Evolutionary conservation across 2,113 vertebrate species (phyloP), one percentile per base, ranked within the genome.

Genomic region (Pelobates fuscus): DNA sequence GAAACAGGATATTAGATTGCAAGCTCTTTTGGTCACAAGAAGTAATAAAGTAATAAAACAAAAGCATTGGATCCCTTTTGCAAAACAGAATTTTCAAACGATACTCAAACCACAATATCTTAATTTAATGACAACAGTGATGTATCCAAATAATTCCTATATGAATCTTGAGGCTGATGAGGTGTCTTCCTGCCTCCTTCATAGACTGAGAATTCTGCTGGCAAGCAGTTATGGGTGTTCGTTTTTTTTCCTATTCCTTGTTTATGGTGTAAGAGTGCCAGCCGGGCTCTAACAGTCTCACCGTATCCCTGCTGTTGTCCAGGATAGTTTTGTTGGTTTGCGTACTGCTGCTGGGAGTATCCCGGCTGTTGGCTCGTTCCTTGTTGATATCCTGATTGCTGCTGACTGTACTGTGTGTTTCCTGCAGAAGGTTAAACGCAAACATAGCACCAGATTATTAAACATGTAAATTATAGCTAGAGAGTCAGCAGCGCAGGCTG

Each of bases 321-420:
- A 0, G 93, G 88, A 77, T 97, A 98, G 83, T 94, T 91, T 82
- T 95, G 93, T 70, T 97, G 96, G 78, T 91, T 94, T 67, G 95
- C 89, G 79, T 95, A 98, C 86, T 94, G 95, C 79, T 97, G 95
- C 78, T 91, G 91, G 70, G 94, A 95, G 0, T 93, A 96, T 0
- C 93, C 81, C 80, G 95, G 95, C 82, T 93, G 95, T 82, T 95
- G 95, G 3, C 91, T 88, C 8, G 95, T 84, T 65, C 94, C 91
- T 81, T 96, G 96, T 82, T 97, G 96, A 84, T 95, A 98, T 54
- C 93, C 93, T 3, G 91, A 83, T 85, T 96, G 96, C 83, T 95
- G 96, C 75, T 97, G 95, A 86, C 92, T 93, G 86, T 95, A 98
- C 85, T 98, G 97, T 6, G 94, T 87, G 81, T 93, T 96, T 65